Base-by-base conservation (phyloP, 2,888 invertebrate genomes). In the Ectemnius cavifrons region DNA sequence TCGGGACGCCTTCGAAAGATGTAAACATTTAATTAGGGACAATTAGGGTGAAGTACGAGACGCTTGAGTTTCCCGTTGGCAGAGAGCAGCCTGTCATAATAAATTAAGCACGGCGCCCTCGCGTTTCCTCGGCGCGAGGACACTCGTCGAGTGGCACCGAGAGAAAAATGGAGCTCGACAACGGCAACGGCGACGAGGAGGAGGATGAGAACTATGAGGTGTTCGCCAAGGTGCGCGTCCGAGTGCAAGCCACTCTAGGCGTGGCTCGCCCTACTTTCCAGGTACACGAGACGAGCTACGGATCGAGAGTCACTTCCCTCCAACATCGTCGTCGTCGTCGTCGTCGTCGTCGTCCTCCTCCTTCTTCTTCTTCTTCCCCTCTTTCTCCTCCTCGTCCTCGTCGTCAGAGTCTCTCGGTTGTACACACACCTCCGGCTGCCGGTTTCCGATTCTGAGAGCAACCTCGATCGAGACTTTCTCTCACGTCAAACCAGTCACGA, bases 241-340 rank as follows among this genome's bases (percentile, higher is more conserved):
- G 66, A 75, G 75, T 62, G 62, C 67, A 58, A 69, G 71, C 63
- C 71, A 58, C 60, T 71, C 62, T 70, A 82, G 83, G 82, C 81
- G 82, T 82, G 83, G 81, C 79, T 79, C 67, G 83, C 63, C 81
- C 82, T 82, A 82, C 79, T 82, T 82, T 81, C 75, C 61, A 71
- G 77, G 37, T 37, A 64, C 47, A 62, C 75, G 72, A 70, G 79
- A 77, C 72, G 80, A 82, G 71, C 77, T 57, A 59, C 64, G 68
- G 73, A 80, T 82, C 75, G 71, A 77, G 80, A 82, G 73, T 79
- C 81, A 75, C 77, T 82, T 77, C 79, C 63, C 75, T 62, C 66
- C 71, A 66, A 56, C 79, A 52, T 80, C 67, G 62, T 71, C 72
- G 63, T 60, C 71, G 57, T 63, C 78, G 20, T 66, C 62, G 60